A percentile compares a stretch with the other conserved stretches of the same genome.
Conservation (phyloP, 37 sponge, comb jelly and placozoan species). For the Mnemiopsis leidyi region DNA sequence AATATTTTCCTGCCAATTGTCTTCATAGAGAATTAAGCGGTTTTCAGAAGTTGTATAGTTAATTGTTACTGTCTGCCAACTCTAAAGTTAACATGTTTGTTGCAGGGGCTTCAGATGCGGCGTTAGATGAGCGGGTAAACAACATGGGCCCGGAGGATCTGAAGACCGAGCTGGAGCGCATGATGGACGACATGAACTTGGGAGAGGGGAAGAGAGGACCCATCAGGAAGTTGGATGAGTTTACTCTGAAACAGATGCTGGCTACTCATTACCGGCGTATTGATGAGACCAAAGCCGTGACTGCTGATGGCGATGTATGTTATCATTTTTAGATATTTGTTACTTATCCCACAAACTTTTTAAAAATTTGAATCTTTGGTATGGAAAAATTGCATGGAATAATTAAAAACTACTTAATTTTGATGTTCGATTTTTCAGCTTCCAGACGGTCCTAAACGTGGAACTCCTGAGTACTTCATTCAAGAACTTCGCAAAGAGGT, state of each 20-base stretch:
- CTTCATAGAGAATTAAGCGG: too few species aligned
- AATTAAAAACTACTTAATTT: too few species aligned
- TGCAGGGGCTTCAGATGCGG: background rate
- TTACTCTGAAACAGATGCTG: background rate
- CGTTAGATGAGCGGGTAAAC: constrained; percentile 4
- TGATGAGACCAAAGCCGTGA: background rate
- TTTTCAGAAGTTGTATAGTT: too few species aligned
- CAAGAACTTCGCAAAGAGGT: constrained; percentile 41
- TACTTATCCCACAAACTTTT: too few species aligned
- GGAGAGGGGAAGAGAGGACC: constrained; percentile 78
- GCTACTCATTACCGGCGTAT: constrained; percentile 12
- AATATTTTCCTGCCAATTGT: too few species aligned
- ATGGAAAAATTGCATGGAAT: too few species aligned
- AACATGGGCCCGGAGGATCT: constrained; percentile 40
- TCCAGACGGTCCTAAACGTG: constrained; percentile 29
- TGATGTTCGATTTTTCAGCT: too few species aligned
- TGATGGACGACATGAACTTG: constrained; percentile 89
- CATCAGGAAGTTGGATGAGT: constrained; percentile 67
- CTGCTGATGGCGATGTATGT: constrained; percentile 8
- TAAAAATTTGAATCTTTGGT: too few species aligned
- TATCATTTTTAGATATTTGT: too few species aligned
- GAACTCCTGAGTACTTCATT: constrained; percentile 32
- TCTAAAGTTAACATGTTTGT: background rate
- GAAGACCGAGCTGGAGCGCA: constrained; percentile 17
- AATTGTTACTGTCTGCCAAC: too few species aligned